Percentiles rank a stretch among this genome's conserved stretches.
These are phyloP conservation scores for Ephydatia muelleri DNA, from an alignment of 37 sponge, comb jelly and placozoan genomes.

Conservation along the genomic window DNA sequence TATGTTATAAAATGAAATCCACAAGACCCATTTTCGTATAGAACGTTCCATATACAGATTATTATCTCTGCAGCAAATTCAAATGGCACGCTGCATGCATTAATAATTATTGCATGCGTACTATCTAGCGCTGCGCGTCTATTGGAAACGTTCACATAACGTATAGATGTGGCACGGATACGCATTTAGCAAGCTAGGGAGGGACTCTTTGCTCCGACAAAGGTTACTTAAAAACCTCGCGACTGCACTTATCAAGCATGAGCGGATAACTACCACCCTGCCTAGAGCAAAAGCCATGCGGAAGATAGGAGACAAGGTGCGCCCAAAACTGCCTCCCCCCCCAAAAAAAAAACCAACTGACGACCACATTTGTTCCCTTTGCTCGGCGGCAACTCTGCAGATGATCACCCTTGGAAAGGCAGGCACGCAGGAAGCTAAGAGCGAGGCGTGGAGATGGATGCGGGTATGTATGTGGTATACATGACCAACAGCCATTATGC, in stretches of 20 bases:
- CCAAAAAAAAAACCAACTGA: not conserved
- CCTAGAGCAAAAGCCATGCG: constrained; percentile 80
- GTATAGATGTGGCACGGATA: constrained; percentile 55
- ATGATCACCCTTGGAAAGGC: constrained; percentile 55
- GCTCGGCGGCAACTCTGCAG: constrained; percentile 3
- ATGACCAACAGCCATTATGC: not conserved
- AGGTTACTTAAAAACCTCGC: constrained; percentile 69
- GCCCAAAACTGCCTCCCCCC: not conserved
- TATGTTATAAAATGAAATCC: no score
- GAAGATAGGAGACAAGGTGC: constrained; percentile 73
- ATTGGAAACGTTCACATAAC: not conserved
- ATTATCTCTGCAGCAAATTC: not conserved
- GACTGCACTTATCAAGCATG: constrained; percentile 79
- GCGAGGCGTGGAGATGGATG: constrained; percentile 44
- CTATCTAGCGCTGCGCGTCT: not conserved
- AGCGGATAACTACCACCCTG: constrained; percentile 83
- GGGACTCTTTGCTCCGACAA: constrained; percentile 32
- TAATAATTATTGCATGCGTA: no score
- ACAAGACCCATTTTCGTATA: no score
- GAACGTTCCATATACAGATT: no score
- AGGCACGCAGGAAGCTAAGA: constrained; percentile 8
- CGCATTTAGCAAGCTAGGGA: constrained; percentile 45
- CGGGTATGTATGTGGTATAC: constrained; percentile 7
- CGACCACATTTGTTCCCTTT: not conserved
- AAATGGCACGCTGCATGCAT: not conserved